These are phyloP conservation scores for Hemicordylus capensis DNA, from an alignment of 2,113 vertebrate species.

Conservation along the genomic window DNA sequence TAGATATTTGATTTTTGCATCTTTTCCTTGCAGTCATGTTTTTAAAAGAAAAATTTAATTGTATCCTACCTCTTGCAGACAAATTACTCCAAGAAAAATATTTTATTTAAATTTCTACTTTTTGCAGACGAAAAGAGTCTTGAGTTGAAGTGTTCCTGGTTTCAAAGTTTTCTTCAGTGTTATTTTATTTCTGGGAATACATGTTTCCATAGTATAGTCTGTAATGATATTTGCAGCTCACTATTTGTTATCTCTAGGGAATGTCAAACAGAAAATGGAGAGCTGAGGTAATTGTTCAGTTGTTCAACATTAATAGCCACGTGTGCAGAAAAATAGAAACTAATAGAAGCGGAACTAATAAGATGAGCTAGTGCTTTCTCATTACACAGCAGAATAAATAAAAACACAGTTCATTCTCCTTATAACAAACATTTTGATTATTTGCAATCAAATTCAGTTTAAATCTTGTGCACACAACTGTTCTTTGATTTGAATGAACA, in stretches of 20 bases:
- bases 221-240: conserved; percentile 29
- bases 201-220: neutral
- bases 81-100: neutral
- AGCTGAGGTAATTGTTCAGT: conserved; percentile 68
- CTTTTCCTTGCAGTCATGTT: accelerated
- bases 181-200: neutral
- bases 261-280: conserved; percentile 63
- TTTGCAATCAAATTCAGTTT: neutral
- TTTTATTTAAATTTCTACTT: neutral
- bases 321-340: conserved; percentile 16
- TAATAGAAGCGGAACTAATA: conserved; percentile 24
- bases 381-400: neutral
- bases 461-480: conserved; percentile 12
- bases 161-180: conserved; percentile 32
- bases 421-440: neutral
- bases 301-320: conserved; percentile 53
- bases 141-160: neutral
- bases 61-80: neutral
- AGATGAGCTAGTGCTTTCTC: neutral
- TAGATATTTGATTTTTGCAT: neutral
- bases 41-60: neutral
- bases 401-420: neutral
- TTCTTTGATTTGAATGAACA: neutral
- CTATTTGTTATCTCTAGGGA: conserved; percentile 67
- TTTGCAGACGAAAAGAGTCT: neutral